phyloP scores from a whole-genome alignment of 2,888 invertebrate species.

The Rhogogaster chlorosoma region DNA sequence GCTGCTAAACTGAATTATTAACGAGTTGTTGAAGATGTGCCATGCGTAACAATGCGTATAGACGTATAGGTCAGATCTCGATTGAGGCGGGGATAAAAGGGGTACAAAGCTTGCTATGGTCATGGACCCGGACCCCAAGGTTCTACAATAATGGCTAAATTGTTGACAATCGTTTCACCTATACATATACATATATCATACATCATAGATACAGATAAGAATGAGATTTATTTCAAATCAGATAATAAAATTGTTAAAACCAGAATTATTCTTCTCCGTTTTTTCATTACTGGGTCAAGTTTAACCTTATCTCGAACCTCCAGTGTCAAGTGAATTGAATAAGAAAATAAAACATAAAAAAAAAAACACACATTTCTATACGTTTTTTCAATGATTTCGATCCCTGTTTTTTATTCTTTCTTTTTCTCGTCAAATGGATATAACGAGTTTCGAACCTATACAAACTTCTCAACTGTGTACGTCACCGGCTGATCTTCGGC shows the following conservation, averaged over 20 bases:
- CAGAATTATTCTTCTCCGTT: background rate
- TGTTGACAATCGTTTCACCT: background rate
- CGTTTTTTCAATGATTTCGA: background rate
- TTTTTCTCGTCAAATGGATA: background rate
- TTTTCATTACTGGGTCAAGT: conserved; percentile 5
- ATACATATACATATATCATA: background rate
- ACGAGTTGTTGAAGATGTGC: conserved; percentile 37
- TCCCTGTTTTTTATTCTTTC: background rate
- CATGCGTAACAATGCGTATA: conserved; percentile 15
- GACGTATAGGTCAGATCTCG: background rate
- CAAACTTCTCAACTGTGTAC: background rate
- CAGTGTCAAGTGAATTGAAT: background rate
- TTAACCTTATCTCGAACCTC: background rate
- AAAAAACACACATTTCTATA: too few relatives aligned
- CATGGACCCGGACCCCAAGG: background rate
- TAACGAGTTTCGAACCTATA: background rate
- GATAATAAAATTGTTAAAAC: background rate
- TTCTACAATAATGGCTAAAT: background rate
- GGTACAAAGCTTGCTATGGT: background rate
- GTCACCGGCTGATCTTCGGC: background rate
- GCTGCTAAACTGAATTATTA: conserved; percentile 44
- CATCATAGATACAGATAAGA: background rate
- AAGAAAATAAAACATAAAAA: background rate
- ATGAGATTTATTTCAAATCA: background rate
- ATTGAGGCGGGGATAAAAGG: background rate